These are phyloP conservation scores for Brenthis ino DNA, from an alignment of 2,888 invertebrate species.

Conservation along the genomic window DNA sequence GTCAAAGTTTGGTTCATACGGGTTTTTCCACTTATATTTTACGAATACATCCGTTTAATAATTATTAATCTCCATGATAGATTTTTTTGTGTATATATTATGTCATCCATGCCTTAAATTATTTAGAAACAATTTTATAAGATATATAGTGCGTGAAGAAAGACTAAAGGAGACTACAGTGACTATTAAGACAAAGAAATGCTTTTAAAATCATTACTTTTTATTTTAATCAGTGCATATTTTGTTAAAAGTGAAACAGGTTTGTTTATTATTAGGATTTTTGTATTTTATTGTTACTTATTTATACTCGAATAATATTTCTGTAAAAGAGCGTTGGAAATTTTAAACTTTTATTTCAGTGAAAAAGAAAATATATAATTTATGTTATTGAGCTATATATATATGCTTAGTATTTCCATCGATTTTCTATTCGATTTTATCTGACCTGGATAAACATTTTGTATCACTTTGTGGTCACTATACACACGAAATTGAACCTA, in stretches of 20 bases:
- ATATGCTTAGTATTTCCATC: too few species aligned
- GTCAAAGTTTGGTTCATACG: slow-evolving; percentile 1
- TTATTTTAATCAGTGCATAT: not conserved
- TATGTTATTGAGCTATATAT: too few species aligned
- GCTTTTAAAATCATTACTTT: not conserved
- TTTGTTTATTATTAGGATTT: not conserved
- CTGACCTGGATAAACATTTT: too few species aligned
- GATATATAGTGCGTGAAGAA: slow-evolving; percentile 7
- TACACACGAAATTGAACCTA: too few species aligned
- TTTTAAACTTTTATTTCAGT: not conserved
- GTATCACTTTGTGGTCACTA: too few species aligned
- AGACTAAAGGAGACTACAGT: not conserved
- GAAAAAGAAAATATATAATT: too few species aligned
- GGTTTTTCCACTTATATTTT: slow-evolving; percentile 8
- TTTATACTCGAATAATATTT: not conserved
- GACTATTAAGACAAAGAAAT: not conserved
- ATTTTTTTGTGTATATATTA: slow-evolving; percentile 10
- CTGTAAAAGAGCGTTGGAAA: not conserved
- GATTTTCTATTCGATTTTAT: too few species aligned
- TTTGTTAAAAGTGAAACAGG: not conserved
- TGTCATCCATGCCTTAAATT: not conserved
- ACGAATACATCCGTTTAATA: slow-evolving; percentile 14
- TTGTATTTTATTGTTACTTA: not conserved
- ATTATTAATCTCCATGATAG: not conserved
- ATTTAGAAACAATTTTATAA: not conserved